phyloP scores from a whole-genome alignment of 2,797 vertebrate genomes.

The Lagocephalus sceleratus region DNA sequence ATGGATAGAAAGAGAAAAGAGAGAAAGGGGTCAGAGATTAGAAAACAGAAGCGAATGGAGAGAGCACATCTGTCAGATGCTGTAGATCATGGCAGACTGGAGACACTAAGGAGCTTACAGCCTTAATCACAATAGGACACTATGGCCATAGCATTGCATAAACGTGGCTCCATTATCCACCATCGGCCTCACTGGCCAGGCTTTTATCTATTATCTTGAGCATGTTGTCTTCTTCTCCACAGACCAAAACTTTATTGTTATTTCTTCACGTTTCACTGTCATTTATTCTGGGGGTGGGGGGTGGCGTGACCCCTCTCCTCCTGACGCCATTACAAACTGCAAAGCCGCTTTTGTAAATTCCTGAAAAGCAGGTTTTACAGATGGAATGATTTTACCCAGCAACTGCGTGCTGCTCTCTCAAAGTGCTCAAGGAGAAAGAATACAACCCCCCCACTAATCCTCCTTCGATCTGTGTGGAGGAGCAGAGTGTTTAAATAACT shows the following conservation, averaged over 20 bases:
- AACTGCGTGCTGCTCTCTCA: conserved; percentile 24
- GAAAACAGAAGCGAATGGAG: conserved; percentile 45
- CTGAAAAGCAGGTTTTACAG: conserved; percentile 49
- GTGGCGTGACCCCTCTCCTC: neutral
- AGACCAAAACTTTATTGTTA: neutral
- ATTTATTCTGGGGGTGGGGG: too few relatives aligned
- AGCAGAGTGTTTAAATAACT: conserved; percentile 27
- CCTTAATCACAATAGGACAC: conserved; percentile 73
- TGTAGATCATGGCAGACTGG: conserved; percentile 62
- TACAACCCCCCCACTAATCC: conserved; percentile 23
- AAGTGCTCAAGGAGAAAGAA: conserved; percentile 6
- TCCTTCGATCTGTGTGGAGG: conserved; percentile 25
- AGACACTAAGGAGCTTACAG: conserved; percentile 75
- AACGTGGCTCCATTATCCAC: conserved; percentile 59
- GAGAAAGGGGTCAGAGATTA: conserved; percentile 68
- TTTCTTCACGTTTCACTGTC: neutral
- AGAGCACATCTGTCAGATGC: conserved; percentile 71
- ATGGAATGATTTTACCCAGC: conserved; percentile 9
- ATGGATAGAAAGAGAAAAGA: conserved; percentile 16
- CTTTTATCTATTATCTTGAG: conserved; percentile 21
- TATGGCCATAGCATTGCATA: conserved; percentile 66
- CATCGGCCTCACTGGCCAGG: conserved; percentile 35
- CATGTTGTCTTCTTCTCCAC: neutral
- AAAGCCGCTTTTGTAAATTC: conserved; percentile 41
- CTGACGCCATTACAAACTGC: conserved; percentile 13